Base-by-base conservation (phyloP, 2,113 vertebrate species). In the Anser cygnoides region DNA sequence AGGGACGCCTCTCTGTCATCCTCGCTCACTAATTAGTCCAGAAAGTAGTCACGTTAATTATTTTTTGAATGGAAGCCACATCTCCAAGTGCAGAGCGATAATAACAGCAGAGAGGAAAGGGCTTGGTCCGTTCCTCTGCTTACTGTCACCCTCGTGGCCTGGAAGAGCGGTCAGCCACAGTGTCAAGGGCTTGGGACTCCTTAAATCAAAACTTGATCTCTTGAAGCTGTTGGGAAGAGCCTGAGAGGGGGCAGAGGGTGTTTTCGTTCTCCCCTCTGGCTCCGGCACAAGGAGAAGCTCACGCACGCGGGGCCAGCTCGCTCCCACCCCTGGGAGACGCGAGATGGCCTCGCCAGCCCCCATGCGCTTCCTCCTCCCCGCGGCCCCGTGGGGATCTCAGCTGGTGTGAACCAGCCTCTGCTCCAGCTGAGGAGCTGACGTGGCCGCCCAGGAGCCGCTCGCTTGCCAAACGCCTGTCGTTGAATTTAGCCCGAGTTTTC, bases 61-160 rank as follows among this genome's bases (percentile, higher is more conserved):
- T 13, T 0, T 37, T 70, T 61, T 23, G 70, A 5, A 59, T 87
- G 88, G 85, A 76, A 82, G 75, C 43, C 3, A 6, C 1, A 0
- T 68, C 70, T 79, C 58, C 18, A 4, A 25, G 37, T 3, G 39
- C 19, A 10, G 72, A 23, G 87, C 7, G 4, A 65, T 84, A 28
- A 19, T 26, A 43, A 37, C 66, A 18, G 75, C n/a, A 3, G 72
- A 55, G 66, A 33, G 41, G 83, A 39, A 3, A 52, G 71, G 31
- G 66, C 44, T 72, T 15, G 59, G 35, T 19, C 77, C 13, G 31
- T 46, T 61, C 58, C n/a, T n/a, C 49, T 5, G 13, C 19, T 33
- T 5, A 0, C 35, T 7, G 35, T 31, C 35, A 4, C 23, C 0
- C 35, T 66, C 5, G 1, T 25, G 20, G 61, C 62, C 39, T 46